A percentile compares a stretch with the other conserved stretches of the same genome.
Evolutionary conservation across 1,140 invertebrate species (phyloP).

Genomic region (Eumaeus atala): DNA sequence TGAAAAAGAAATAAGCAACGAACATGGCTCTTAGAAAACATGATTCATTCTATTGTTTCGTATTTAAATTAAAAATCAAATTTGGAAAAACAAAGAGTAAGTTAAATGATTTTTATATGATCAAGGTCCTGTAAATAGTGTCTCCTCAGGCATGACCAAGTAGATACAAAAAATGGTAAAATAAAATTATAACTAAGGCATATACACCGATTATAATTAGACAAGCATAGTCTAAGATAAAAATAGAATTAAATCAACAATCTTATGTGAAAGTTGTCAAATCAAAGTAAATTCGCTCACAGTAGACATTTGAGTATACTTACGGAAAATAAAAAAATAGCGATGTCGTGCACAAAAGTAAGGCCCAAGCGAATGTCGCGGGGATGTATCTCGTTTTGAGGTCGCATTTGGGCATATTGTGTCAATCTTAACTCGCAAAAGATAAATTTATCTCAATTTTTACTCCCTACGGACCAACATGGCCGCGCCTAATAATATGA

Average conservation of each 20-base stretch:
- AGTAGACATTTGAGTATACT: constrained; percentile 77
- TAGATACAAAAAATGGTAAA: constrained; percentile 18
- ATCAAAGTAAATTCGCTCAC: constrained; percentile 59
- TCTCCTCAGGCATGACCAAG: constrained; percentile 16
- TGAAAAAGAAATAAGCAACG: too few species aligned
- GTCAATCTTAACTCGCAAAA: constrained; percentile 72
- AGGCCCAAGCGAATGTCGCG: constrained; percentile 95
- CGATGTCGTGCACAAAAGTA: constrained; percentile 91
- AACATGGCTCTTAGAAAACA: not conserved
- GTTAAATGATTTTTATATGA: constrained; percentile 4
- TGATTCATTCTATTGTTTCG: constrained; percentile 10
- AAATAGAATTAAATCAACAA: constrained; percentile 61
- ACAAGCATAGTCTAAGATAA: constrained; percentile 51
- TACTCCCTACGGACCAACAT: constrained; percentile 79
- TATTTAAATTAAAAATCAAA: constrained; percentile 14
- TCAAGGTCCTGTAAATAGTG: constrained; percentile 30
- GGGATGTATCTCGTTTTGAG: constrained; percentile 95
- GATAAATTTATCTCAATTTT: constrained; percentile 73
- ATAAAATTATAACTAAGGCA: not conserved
- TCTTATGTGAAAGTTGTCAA: constrained; percentile 69
- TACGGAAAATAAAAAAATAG: constrained; percentile 98
- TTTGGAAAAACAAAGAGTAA: constrained; percentile 10
- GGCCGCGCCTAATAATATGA: constrained; percentile 76
- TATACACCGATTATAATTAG: constrained; percentile 33
- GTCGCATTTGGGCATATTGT: constrained; percentile 94